Evolutionary conservation across 2,113 vertebrate species (phyloP).

Genomic region (Oryzias javanicus): DNA sequence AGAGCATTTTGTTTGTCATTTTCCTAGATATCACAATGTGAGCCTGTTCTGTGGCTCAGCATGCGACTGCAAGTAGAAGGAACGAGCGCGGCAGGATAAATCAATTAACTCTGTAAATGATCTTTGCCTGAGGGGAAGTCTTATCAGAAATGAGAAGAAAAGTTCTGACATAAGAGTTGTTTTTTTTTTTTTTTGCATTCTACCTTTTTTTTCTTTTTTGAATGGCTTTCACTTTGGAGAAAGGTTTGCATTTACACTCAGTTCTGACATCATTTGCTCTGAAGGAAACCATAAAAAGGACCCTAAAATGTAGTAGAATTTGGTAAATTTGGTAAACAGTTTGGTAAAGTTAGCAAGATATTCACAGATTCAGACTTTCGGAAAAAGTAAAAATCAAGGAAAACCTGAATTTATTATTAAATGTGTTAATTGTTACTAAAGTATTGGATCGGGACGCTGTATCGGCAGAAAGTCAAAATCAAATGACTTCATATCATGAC

Average conservation of each 20-base stretch:
- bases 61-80: constrained; percentile 37
- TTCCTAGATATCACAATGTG: constrained; percentile 25
- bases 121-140: constrained; percentile 30
- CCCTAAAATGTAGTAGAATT: too few relatives aligned
- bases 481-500: too few relatives aligned
- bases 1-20: constrained; percentile 25
- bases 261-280: not conserved
- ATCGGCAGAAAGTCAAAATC: too few relatives aligned
- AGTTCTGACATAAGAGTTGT: constrained; percentile 38
- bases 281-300: too few relatives aligned
- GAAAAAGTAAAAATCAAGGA: too few relatives aligned
- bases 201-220: constrained; percentile 31
- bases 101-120: constrained; percentile 63
- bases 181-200: constrained; percentile 14
- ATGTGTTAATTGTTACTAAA: too few relatives aligned
- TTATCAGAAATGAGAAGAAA: constrained; percentile 35
- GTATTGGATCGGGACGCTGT: too few relatives aligned
- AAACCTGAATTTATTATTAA: too few relatives aligned
- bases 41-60: constrained; percentile 44
- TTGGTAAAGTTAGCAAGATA: too few relatives aligned
- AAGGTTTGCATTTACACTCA: not conserved
- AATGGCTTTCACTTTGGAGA: constrained; percentile 10
- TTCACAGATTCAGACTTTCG: too few relatives aligned
- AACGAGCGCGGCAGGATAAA: constrained; percentile 45
- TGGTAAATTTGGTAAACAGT: too few relatives aligned